phyloP scores from a whole-genome alignment of 2,113 vertebrate genomes.

The Sinosuthora webbiana region DNA sequence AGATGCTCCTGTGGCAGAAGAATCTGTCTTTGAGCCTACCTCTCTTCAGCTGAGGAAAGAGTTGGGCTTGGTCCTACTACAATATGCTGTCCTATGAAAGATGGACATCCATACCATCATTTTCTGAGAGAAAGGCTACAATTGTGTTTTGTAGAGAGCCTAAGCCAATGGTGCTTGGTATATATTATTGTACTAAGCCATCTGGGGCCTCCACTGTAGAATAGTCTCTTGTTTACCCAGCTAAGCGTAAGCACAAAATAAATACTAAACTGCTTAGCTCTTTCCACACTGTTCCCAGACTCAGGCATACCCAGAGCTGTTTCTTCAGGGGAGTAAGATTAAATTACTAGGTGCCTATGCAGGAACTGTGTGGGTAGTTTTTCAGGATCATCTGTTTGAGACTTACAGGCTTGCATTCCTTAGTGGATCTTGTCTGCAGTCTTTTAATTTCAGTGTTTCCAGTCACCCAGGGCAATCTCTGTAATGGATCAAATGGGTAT shows the following conservation, averaged over 20 bases:
- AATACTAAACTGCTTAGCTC: neutral
- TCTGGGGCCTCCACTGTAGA: neutral
- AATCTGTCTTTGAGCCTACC: neutral
- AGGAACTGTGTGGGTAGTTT: neutral
- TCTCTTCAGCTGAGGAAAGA: neutral
- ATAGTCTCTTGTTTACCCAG: neutral
- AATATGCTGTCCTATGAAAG: neutral
- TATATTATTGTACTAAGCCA: neutral
- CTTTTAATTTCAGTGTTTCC: neutral
- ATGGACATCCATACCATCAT: neutral
- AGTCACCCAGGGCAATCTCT: neutral
- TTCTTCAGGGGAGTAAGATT: neutral
- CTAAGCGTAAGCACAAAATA: neutral
- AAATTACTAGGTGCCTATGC: neutral
- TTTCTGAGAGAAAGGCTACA: neutral
- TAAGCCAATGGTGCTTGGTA: neutral
- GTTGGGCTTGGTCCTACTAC: neutral
- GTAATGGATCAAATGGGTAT: neutral
- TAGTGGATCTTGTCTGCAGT: neutral
- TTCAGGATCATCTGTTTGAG: neutral
- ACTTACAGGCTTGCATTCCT: constrained; percentile 26
- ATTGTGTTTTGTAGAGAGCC: neutral
- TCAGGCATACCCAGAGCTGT: neutral
- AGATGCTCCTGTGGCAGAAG: neutral
- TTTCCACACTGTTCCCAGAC: neutral